Base-by-base conservation (phyloP, 1,140 invertebrate species). In the Aplysia californica region DNA sequence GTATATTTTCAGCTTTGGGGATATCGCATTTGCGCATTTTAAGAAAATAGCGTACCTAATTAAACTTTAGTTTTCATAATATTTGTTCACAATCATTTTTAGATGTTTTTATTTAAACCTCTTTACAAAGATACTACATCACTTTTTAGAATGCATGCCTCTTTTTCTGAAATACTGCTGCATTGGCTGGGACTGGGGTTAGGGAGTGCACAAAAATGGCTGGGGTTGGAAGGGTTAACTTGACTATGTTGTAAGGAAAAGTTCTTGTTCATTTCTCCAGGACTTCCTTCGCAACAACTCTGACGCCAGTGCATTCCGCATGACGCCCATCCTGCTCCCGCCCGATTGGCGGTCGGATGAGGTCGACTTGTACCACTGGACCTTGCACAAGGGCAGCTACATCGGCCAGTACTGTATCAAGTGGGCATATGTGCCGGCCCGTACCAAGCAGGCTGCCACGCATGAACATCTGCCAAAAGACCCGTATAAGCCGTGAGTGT, bases 321-420 rank as follows among this genome's bases (percentile, higher is more conserved):
- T 75, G 59, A 61, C 64, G 36, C 72, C 72, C 31, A 50, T 75
- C 59, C 61, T 75, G 23, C 38, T 75, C 33, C 72, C 72, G 2
- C 72, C 72, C 1, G 61, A 64, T 21, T 75, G 72, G 72, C 29
- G 50, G 15, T 10, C 21, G 21, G 23, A 2, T 4, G 10, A 20
- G 36, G 6, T 10, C 29, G 61, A 31, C 18, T 31, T 75, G n/a
- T 75, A 65, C 72, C 72, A 75, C 61, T 75, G 72, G 72, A 58
- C 64, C 39, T 75, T 65, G n/a, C 26, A n/a, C 3, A 23, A 31
- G 29, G 72, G 72, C 21, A 66, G 39, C 15, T 66, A 75, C 72
- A 75, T 75, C 1, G 31, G 33, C 18, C 72, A 36, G 15, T 66
- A 75, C 61, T 75, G 72, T n/a, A 31, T 23, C 2, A 75, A 75